Evolutionary conservation across 2,888 invertebrate species (phyloP).

Genomic region (Spisula subtruncata): DNA sequence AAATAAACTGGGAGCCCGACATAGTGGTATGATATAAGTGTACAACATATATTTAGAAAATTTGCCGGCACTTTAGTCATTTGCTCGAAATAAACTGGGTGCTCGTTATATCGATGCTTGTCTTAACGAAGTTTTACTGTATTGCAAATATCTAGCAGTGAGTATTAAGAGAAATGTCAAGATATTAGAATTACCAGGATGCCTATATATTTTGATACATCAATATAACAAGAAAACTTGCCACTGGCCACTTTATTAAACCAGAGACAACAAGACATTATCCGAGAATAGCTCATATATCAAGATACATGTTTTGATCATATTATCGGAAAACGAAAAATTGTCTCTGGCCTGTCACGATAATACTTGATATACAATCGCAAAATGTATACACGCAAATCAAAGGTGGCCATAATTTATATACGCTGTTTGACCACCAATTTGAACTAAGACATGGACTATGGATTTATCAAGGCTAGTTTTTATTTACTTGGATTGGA

Average conservation of each 20-base stretch:
- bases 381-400: background rate
- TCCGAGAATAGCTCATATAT: background rate
- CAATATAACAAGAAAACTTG: background rate
- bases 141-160: too few relatives aligned
- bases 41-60: too few relatives aligned
- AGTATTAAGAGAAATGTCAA: too few relatives aligned
- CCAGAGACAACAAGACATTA: background rate
- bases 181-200: too few relatives aligned
- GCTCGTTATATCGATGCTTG: too few relatives aligned
- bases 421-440: conserved; percentile 3
- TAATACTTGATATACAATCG: background rate
- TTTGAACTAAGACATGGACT: background rate
- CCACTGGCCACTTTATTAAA: conserved; percentile 1
- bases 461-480: background rate
- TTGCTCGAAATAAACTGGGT: too few relatives aligned
- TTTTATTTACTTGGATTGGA: background rate
- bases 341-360: conserved; percentile 8
- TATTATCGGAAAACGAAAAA: background rate
- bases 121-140: too few relatives aligned
- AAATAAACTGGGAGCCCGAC: too few relatives aligned
- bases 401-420: background rate
- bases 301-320: background rate
- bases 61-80: too few relatives aligned
- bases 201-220: background rate
- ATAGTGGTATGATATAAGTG: too few relatives aligned